Evolutionary conservation across 2,888 invertebrate genomes (phyloP), one percentile per base, ranked within the genome.

Genomic region (Macrosiphum euphorbiae): DNA sequence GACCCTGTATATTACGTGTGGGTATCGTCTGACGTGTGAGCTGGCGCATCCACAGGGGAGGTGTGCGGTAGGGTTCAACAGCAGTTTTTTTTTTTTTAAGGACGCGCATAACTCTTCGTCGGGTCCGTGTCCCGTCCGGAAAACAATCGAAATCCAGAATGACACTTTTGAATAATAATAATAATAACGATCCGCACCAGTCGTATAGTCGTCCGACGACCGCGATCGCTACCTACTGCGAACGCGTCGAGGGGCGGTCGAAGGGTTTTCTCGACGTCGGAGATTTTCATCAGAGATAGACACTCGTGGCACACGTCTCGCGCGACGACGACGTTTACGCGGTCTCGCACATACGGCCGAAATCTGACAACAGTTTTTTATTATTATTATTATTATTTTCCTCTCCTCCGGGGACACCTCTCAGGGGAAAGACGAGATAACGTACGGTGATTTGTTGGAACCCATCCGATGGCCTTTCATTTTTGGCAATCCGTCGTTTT

Each of bases 151-250:
- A 47, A 44, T 24, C 47, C 26, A 10, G 78, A 85, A 85, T 91
- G 91, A 85, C 91, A 91, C 86, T 86, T 91, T 91, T 78, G 78
- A 78, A 35, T 35, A 78, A 78, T 78, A 78, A 78, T 35, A 50
- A 78, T 78, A 78, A 78, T 78, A 78, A 78, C 78, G 78, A 78
- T 20, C 20, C 20, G 20, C 20, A 20, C 35, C 78, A 78, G 78
- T 78, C 61, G 47, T 11, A 11, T 47, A 47, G 61, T 28, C 52
- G 52, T 52, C 35, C 7, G n/a, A 16, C 35, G 35, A 67, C 67
- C 16, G 24, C 24, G 7, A 35, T 78, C 35, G 4, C 35, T 78
- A 35, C 2, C 0, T 7, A 78, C 78, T 8, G 7, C 16, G 3
- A 35, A 35, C n/a, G 67, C 5, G 16, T n/a, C 78, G 20, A 35